A percentile compares a stretch with the other conserved stretches of the same genome.
Evolutionary conservation across 1,140 invertebrate species (phyloP).

Genomic region (Calliopsis andreniformis): DNA sequence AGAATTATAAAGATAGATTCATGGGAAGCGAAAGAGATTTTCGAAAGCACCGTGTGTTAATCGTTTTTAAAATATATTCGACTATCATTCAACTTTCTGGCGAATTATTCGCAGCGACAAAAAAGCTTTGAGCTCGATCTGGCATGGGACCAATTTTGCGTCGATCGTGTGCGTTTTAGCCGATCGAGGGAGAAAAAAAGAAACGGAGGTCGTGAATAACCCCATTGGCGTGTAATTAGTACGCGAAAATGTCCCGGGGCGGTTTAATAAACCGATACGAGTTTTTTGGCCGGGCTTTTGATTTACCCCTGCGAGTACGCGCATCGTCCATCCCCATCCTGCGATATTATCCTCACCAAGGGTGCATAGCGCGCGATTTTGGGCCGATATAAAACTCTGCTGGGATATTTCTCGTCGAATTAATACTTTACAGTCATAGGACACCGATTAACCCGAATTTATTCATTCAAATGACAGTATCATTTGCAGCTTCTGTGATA

Average conservation of each 20-base stretch:
- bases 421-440: no score
- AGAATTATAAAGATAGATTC: no score
- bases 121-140: constrained; percentile 64
- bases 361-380: background rate
- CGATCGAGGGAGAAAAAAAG: constrained; percentile 35
- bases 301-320: constrained; percentile 46
- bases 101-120: constrained; percentile 56
- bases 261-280: constrained; percentile 66
- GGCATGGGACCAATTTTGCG: constrained; percentile 61
- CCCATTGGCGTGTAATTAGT: constrained; percentile 64
- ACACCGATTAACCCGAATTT: background rate
- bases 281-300: constrained; percentile 27
- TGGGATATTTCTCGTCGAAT: no score
- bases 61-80: constrained; percentile 55
- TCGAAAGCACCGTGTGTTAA: constrained; percentile 44
- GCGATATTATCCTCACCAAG: constrained; percentile 38
- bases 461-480: background rate
- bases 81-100: constrained; percentile 18
- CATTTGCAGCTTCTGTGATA: background rate
- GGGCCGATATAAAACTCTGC: background rate
- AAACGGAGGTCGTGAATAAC: constrained; percentile 64
- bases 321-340: constrained; percentile 19
- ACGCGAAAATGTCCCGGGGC: constrained; percentile 60
- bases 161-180: constrained; percentile 57
- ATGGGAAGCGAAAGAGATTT: constrained; percentile 48